Conservation (phyloP, 2,797 vertebrate genomes). For the Ibycter americanus region DNA sequence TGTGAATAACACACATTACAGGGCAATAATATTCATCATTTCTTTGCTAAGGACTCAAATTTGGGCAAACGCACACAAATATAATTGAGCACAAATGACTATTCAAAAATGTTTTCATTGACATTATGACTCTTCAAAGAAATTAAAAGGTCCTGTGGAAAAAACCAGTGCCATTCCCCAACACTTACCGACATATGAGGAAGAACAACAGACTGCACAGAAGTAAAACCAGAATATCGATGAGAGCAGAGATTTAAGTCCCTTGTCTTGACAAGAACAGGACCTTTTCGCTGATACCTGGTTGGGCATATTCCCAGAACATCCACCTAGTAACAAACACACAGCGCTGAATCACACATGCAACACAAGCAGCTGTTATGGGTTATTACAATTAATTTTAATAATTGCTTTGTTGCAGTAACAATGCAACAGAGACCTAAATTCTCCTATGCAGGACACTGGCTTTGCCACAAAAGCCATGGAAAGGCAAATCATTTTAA, state of each 20-base stretch:
- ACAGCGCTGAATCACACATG: not conserved
- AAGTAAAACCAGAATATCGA: slow-evolving; percentile 73
- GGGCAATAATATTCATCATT: not conserved
- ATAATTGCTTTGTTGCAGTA: not conserved
- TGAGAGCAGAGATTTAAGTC: slow-evolving; percentile 81
- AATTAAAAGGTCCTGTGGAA: not conserved
- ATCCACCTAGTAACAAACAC: slow-evolving; percentile 73
- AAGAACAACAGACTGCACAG: slow-evolving; percentile 77
- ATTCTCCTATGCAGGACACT: not conserved
- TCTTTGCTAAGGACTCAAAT: not conserved
- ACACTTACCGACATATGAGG: slow-evolving; percentile 75
- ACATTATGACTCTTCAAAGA: not conserved
- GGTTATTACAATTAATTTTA: not conserved
- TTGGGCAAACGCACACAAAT: not conserved
- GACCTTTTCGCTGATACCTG: slow-evolving; percentile 78
- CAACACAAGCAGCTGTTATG: not conserved
- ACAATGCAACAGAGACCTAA: not conserved
- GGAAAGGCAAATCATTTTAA: not conserved
- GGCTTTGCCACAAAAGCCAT: not conserved
- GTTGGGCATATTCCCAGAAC: slow-evolving; percentile 84
- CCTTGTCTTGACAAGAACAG: slow-evolving; percentile 78
- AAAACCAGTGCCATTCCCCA: not conserved
- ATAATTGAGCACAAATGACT: not conserved
- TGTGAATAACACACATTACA: not conserved
- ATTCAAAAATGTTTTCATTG: not conserved